Conservation (phyloP, 1,140 invertebrate genomes). For the Monochamus saltuarius region DNA sequence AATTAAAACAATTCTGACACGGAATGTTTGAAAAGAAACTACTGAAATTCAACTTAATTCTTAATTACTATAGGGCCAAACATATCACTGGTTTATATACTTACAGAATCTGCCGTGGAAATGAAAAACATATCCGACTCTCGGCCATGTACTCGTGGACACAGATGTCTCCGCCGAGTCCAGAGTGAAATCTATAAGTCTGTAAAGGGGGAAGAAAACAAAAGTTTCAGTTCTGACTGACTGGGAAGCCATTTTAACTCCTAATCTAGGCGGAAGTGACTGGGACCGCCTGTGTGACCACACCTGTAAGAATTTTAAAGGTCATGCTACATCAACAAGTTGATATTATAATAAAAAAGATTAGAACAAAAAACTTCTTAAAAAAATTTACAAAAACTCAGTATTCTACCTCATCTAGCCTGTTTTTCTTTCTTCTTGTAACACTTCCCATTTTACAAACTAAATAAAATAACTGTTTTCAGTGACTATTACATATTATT, state of each 20-base stretch:
- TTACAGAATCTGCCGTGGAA: constrained; percentile 89
- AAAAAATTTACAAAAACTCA: no score
- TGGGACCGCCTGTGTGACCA: constrained; percentile 79
- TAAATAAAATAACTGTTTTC: no score
- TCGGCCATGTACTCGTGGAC: constrained; percentile 94
- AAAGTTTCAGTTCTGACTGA: constrained; percentile 67
- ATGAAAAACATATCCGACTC: constrained; percentile 78
- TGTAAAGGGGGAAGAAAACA: constrained; percentile 78
- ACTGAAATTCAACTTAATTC: not conserved
- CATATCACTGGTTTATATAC: no score
- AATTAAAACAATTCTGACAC: no score
- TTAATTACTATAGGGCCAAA: no score
- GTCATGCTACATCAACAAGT: no score
- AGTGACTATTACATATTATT: no score
- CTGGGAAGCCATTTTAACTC: constrained; percentile 78
- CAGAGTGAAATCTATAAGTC: constrained; percentile 90
- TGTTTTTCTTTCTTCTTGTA: no score
- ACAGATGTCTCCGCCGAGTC: constrained; percentile 84
- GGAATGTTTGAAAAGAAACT: not conserved
- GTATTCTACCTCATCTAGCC: no score
- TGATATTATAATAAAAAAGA: no score
- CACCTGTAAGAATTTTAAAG: constrained; percentile 47
- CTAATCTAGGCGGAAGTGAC: constrained; percentile 78
- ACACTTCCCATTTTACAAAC: no score
- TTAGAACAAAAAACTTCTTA: no score